These are phyloP conservation scores for Ciconia maguari DNA, from an alignment of 2,113 vertebrate species.

Conservation along the genomic window DNA sequence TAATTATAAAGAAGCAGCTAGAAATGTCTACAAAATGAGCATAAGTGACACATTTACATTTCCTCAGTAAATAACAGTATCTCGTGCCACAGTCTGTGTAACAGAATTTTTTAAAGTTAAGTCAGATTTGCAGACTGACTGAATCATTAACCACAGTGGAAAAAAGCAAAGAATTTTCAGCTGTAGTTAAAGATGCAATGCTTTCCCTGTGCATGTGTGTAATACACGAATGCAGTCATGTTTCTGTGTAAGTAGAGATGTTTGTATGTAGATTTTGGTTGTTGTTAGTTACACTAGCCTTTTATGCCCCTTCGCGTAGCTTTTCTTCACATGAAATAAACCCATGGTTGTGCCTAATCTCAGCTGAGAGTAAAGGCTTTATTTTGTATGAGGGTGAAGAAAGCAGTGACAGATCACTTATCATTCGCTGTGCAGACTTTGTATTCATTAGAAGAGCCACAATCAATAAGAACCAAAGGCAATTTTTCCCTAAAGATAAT, in stretches of 20 bases:
- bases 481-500: slow-evolving; percentile 4
- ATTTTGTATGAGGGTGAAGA: not conserved
- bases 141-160: not conserved
- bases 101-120: not conserved
- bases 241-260: not conserved
- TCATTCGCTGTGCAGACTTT: not conserved
- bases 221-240: rapidly evolving
- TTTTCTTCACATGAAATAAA: not conserved
- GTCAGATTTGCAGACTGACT: not conserved
- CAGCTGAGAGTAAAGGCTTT: not conserved
- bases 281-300: not conserved
- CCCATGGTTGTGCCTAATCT: not conserved
- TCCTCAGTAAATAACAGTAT: not conserved
- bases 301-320: not conserved
- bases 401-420: slow-evolving; percentile 4
- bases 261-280: not conserved
- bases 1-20: not conserved
- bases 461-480: slow-evolving; percentile 26
- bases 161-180: not conserved
- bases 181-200: not conserved
- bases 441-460: not conserved
- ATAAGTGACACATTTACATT: not conserved
- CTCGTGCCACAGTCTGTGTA: not conserved
- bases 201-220: not conserved
- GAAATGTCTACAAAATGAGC: not conserved